A percentile compares a stretch with the other conserved stretches of the same genome.
These are phyloP conservation scores for Drosophila equinoxialis DNA, from an alignment of 1,140 invertebrate genomes.

Conservation along the genomic window DNA sequence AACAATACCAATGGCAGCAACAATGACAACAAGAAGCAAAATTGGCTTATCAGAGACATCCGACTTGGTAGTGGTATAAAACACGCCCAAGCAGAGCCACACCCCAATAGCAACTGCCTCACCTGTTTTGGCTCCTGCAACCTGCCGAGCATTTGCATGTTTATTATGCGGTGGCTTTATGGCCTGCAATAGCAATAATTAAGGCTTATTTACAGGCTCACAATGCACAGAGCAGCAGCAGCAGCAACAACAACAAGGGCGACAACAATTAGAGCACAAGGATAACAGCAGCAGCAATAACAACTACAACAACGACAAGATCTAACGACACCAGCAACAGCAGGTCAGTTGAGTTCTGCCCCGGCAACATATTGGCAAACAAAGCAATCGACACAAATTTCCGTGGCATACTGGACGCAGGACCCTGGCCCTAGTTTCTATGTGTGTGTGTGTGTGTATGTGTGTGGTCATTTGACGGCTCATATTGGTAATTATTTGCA, in stretches of 20 bases:
- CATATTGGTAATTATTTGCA: constrained; percentile 78
- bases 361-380: constrained; percentile 54
- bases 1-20: no score
- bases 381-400: constrained; percentile 47
- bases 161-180: constrained; percentile 78
- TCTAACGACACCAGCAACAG: constrained; percentile 22
- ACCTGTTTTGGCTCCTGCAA: neutral
- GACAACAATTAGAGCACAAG: constrained; percentile 62
- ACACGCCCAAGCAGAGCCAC: neutral
- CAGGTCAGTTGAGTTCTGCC: constrained; percentile 36
- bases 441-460: constrained; percentile 14
- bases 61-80: constrained; percentile 8
- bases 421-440: constrained; percentile 6
- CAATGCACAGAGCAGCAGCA: constrained; percentile 43
- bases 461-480: constrained; percentile 66
- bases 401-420: constrained; percentile 17
- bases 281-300: constrained; percentile 28
- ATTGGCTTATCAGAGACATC: constrained; percentile 16
- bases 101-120: neutral
- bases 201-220: constrained; percentile 77
- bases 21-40: neutral
- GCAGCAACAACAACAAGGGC: constrained; percentile 42
- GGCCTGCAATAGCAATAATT: constrained; percentile 75
- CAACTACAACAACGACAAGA: constrained; percentile 10
- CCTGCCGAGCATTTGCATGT: constrained; percentile 68